Evolutionary conservation across 2,113 vertebrate species (phyloP).

Genomic region (Crotalus viridis): DNA sequence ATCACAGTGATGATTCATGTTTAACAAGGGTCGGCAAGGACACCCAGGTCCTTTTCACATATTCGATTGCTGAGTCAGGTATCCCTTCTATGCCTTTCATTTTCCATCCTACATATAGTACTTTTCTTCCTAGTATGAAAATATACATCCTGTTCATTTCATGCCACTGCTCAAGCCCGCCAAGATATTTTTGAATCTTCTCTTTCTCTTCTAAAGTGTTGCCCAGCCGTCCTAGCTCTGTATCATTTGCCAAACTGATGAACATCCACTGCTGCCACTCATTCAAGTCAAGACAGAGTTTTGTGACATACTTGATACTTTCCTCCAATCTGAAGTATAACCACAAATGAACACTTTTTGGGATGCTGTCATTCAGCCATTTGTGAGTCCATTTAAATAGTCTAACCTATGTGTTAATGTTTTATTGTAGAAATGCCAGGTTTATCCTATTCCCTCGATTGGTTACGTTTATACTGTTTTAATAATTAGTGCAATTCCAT

Average conservation of each 20-base stretch:
- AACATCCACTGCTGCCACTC: neutral
- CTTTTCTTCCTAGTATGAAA: neutral
- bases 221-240: neutral
- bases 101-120: neutral
- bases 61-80: neutral
- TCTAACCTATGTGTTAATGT: neutral
- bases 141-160: neutral
- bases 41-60: neutral
- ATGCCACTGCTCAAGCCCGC: neutral
- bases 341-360: neutral
- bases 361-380: neutral
- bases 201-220: neutral
- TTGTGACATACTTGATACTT: neutral
- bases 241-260: neutral
- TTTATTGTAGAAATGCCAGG: neutral
- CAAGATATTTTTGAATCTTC: neutral
- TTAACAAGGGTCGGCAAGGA: neutral
- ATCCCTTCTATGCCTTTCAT: neutral
- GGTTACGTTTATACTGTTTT: neutral
- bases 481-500: neutral
- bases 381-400: neutral
- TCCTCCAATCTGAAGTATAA: neutral
- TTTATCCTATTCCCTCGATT: neutral
- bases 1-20: neutral
- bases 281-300: neutral